Evolutionary conservation across 2,888 invertebrate species (phyloP).

Genomic region (Panzeria rudis): DNA sequence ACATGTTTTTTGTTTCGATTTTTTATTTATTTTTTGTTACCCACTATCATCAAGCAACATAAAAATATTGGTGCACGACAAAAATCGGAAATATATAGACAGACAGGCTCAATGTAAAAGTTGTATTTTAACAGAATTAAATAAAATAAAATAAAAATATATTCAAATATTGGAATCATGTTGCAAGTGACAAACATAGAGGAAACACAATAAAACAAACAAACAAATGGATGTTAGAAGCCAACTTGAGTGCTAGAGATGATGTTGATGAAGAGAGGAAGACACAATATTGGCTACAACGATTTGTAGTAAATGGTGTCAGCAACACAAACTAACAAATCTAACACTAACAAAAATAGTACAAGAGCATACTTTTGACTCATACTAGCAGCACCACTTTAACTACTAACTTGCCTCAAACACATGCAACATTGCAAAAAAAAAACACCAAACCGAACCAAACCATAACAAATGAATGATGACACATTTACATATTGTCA

Average conservation of each 20-base stretch:
- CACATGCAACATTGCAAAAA: slow-evolving; percentile 27
- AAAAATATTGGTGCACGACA: slow-evolving; percentile 47
- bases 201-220: slow-evolving; percentile 38
- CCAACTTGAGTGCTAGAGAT: background rate
- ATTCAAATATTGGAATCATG: slow-evolving; percentile 61
- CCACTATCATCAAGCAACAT: slow-evolving; percentile 29
- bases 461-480: slow-evolving; percentile 63
- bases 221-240: slow-evolving; percentile 14
- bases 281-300: slow-evolving; percentile 13
- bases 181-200: slow-evolving; percentile 62
- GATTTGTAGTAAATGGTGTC: slow-evolving; percentile 76
- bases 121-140: background rate
- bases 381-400: background rate
- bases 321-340: slow-evolving; percentile 72
- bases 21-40: slow-evolving; percentile 13
- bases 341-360: slow-evolving; percentile 22
- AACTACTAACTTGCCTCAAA: slow-evolving; percentile 32
- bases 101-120: slow-evolving; percentile 1
- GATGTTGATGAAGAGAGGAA: slow-evolving; percentile 15
- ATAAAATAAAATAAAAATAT: slow-evolving; percentile 11
- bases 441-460: background rate
- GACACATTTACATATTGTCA: slow-evolving; percentile 72
- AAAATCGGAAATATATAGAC: slow-evolving; percentile 31
- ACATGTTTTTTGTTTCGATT: slow-evolving; percentile 55
- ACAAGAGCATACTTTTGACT: background rate